Conservation (phyloP, 1,140 invertebrate genomes). For the Belonocnema kinseyi region DNA sequence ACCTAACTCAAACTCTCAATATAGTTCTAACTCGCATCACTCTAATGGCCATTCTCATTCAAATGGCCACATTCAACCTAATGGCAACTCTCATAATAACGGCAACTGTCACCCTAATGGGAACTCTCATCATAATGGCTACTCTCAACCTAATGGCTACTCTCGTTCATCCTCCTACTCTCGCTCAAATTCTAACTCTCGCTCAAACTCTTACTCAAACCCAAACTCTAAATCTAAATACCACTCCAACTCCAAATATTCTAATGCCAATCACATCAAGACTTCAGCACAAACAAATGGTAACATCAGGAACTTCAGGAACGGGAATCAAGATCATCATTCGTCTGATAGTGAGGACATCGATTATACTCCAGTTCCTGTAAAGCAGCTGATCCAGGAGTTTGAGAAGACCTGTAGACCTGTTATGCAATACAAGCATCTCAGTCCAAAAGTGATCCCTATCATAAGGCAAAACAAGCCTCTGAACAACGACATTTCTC, state of each 20-base stretch:
- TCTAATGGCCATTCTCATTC: conserved; percentile 33
- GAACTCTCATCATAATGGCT: background rate
- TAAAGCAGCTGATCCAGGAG: conserved; percentile 79
- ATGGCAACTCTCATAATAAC: background rate
- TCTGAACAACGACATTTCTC: conserved; percentile 61
- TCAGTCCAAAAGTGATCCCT: conserved; percentile 64
- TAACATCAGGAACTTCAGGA: conserved; percentile 29
- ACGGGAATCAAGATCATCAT: background rate
- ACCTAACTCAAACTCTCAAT: background rate
- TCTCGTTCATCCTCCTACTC: background rate
- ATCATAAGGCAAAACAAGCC: conserved; percentile 53
- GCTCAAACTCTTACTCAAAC: background rate
- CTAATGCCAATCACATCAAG: background rate
- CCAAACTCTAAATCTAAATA: background rate
- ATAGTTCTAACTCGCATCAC: conserved; percentile 34
- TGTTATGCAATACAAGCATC: conserved; percentile 77
- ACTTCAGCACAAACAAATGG: conserved; percentile 24
- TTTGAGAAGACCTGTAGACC: conserved; percentile 80
- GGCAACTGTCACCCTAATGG: background rate
- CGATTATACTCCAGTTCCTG: conserved; percentile 78
- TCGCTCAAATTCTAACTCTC: background rate
- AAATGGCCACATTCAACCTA: background rate
- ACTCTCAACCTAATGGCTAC: background rate
- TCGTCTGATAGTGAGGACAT: conserved; percentile 53
- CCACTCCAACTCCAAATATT: background rate